A percentile compares a stretch with the other conserved stretches of the same genome.
These are phyloP conservation scores for Agapostemon virescens DNA, from an alignment of 2,888 invertebrate genomes.

Conservation along the genomic window DNA sequence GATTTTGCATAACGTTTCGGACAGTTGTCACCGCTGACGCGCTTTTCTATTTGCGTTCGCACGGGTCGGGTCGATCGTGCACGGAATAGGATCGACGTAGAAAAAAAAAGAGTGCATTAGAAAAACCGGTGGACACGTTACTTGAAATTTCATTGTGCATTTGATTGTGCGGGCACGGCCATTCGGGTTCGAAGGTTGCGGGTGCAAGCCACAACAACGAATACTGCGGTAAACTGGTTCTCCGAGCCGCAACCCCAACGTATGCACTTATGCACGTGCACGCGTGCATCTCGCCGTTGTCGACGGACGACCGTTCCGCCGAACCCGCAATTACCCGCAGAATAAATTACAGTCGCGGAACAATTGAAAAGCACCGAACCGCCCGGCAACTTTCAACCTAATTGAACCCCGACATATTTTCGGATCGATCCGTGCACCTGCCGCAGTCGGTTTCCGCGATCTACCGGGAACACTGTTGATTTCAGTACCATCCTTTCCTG, in stretches of 20 bases:
- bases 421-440: background rate
- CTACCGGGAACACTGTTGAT: background rate
- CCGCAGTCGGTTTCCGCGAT: background rate
- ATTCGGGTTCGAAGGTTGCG: slow-evolving; percentile 47
- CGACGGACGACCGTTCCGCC: background rate
- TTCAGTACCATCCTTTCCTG: background rate
- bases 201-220: slow-evolving; percentile 21
- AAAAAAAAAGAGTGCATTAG: slow-evolving; percentile 14
- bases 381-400: background rate
- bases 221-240: slow-evolving; percentile 42
- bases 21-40: background rate
- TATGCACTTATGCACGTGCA: slow-evolving; percentile 25
- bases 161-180: no score
- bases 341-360: background rate
- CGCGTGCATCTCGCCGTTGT: background rate
- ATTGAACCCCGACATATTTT: background rate
- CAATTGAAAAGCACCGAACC: slow-evolving; percentile 3
- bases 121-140: slow-evolving; percentile 14
- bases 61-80: background rate
- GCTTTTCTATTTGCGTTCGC: background rate
- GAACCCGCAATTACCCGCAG: background rate
- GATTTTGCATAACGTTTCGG: background rate
- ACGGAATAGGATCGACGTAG: slow-evolving; percentile 13
- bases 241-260: slow-evolving; percentile 26
- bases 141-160: slow-evolving; percentile 45